phyloP scores from a whole-genome alignment of 2,797 vertebrate genomes.

The Microtus agrestis region DNA sequence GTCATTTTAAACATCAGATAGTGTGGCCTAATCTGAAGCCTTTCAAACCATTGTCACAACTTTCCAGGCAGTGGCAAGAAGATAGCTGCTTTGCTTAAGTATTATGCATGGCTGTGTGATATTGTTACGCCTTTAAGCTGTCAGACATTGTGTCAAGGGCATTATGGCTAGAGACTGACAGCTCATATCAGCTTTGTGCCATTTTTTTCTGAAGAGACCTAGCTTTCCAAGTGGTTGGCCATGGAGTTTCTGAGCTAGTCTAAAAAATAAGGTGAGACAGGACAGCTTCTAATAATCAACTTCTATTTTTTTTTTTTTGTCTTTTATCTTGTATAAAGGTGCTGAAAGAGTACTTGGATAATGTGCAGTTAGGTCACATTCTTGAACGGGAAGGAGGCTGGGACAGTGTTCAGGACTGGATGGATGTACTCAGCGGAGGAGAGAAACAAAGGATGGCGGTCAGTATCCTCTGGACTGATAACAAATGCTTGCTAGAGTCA shows the following conservation, averaged over 20 bases:
- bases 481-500: neutral
- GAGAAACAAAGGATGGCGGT: constrained; percentile 99
- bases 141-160: constrained; percentile 27
- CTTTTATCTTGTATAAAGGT: constrained; percentile 89
- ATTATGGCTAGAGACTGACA: constrained; percentile 8
- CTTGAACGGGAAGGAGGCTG: constrained; percentile 96
- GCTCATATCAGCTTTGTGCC: constrained; percentile 11
- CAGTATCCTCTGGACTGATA: constrained; percentile 79
- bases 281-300: neutral
- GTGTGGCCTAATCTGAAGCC: neutral
- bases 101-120: neutral
- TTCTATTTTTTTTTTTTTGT: neutral
- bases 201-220: constrained; percentile 42
- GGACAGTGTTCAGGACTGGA: constrained; percentile 98
- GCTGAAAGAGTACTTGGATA: constrained; percentile 97
- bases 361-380: constrained; percentile 97
- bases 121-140: neutral
- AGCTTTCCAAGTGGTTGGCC: constrained; percentile 19
- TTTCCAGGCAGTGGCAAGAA: neutral
- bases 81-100: neutral
- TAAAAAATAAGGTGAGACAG: constrained; percentile 57
- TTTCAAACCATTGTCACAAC: neutral
- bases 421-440: constrained; percentile 99
- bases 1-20: constrained; percentile 1
- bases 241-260: constrained; percentile 18